These are phyloP conservation scores for Agriopis aurantiaria DNA, from an alignment of 2,888 invertebrate species.

Conservation along the genomic window DNA sequence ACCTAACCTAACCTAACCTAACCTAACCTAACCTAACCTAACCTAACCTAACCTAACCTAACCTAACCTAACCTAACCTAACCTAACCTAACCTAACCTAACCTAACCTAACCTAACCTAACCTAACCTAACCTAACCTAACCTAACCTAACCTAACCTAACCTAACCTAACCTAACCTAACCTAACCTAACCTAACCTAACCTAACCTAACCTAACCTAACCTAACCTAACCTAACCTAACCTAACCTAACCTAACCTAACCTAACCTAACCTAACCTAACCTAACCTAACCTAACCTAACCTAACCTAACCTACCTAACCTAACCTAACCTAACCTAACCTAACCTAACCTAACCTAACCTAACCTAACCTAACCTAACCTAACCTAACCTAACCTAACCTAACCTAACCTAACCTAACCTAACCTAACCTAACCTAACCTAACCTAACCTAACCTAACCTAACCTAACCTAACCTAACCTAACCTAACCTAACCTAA, in stretches of 20 bases:
- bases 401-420: conserved; percentile 13
- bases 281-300: conserved; percentile 15
- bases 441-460: too few species aligned
- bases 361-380: conserved; percentile 13
- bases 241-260: conserved; percentile 44
- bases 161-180: conserved; percentile 41
- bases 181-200: conserved; percentile 46
- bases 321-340: conserved; percentile 15
- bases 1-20: conserved; percentile 40
- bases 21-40: conserved; percentile 27
- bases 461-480: too few species aligned
- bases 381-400: conserved; percentile 15
- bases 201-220: conserved; percentile 47
- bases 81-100: conserved; percentile 36
- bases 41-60: conserved; percentile 31
- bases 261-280: conserved; percentile 14
- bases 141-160: conserved; percentile 46
- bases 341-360: conserved; percentile 15
- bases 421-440: conserved; percentile 15
- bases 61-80: conserved; percentile 40
- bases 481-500: too few species aligned
- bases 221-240: conserved; percentile 47
- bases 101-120: conserved; percentile 44
- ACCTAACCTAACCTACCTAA: too few species aligned
- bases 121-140: conserved; percentile 41